Evolutionary conservation across 2,888 invertebrate species (phyloP).

Genomic region (Hirtodrosophila alboralis): DNA sequence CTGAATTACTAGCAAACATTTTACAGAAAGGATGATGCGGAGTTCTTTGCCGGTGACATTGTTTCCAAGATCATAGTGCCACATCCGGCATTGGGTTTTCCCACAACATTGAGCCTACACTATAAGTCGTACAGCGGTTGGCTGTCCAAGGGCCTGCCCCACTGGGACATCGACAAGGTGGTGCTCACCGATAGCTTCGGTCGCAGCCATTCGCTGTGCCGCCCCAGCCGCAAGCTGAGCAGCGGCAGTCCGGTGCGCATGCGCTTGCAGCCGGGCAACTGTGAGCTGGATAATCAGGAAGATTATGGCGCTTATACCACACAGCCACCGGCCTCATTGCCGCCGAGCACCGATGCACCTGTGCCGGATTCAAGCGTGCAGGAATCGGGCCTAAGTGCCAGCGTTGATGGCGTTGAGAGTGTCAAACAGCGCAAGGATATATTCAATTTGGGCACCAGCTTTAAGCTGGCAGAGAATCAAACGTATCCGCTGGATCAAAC

Average conservation of each 20-base stretch:
- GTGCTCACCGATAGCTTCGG: slow-evolving; percentile 93
- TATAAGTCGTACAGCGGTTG: slow-evolving; percentile 96
- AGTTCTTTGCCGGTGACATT: slow-evolving; percentile 89
- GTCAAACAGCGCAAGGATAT: slow-evolving; percentile 83
- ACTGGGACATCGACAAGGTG: slow-evolving; percentile 92
- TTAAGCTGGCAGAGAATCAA: slow-evolving; percentile 81
- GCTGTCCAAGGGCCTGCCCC: slow-evolving; percentile 92
- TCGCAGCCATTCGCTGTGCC: slow-evolving; percentile 92
- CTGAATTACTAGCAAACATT: not conserved
- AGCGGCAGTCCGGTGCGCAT: slow-evolving; percentile 90
- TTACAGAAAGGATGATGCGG: slow-evolving; percentile 91
- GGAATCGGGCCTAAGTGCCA: slow-evolving; percentile 64
- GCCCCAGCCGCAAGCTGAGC: slow-evolving; percentile 89
- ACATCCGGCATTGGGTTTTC: slow-evolving; percentile 92
- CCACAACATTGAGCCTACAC: slow-evolving; percentile 89
- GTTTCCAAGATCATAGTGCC: slow-evolving; percentile 94
- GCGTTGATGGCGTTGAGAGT: slow-evolving; percentile 78
- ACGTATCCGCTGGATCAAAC: slow-evolving; percentile 71
- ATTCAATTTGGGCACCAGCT: slow-evolving; percentile 83
- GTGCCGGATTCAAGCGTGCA: slow-evolving; percentile 70
- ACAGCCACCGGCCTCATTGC: slow-evolving; percentile 29
- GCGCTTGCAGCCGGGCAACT: slow-evolving; percentile 91
- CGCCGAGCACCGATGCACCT: slow-evolving; percentile 53
- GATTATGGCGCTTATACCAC: slow-evolving; percentile 79
- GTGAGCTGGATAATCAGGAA: slow-evolving; percentile 86